Conservation (phyloP, 2,888 invertebrate species). For the Drosophila villosipedis region DNA sequence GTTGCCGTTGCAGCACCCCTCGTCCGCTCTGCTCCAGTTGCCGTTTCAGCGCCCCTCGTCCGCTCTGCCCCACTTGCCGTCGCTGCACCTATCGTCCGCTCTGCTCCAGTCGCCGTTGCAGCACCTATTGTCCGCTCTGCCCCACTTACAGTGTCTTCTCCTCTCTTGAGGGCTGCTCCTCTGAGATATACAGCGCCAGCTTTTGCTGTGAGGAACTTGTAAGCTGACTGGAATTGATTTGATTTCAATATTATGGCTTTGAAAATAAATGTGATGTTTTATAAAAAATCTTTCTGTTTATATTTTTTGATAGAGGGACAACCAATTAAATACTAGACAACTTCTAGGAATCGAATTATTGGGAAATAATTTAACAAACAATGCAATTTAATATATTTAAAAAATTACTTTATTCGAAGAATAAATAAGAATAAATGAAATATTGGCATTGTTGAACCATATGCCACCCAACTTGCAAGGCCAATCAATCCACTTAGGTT, state of each 20-base stretch:
- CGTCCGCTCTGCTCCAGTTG: conserved; percentile 60
- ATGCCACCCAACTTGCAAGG: neutral
- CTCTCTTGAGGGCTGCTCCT: conserved; percentile 47
- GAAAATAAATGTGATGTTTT: conserved; percentile 67
- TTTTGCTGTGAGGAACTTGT: conserved; percentile 69
- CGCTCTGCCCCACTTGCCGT: conserved; percentile 53
- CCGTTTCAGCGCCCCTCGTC: conserved; percentile 47
- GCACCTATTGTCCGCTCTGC: conserved; percentile 63
- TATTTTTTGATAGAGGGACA: neutral
- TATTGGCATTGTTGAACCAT: neutral
- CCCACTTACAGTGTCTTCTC: conserved; percentile 55
- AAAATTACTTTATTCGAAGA: no score
- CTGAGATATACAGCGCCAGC: conserved; percentile 68
- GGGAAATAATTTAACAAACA: neutral
- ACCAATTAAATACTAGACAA: neutral
- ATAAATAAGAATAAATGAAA: neutral
- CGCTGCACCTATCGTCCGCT: conserved; percentile 48
- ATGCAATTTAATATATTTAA: neutral
- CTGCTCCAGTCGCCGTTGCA: conserved; percentile 59
- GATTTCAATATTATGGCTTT: conserved; percentile 19
- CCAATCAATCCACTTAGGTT: neutral
- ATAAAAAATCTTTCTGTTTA: neutral
- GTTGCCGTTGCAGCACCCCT: conserved; percentile 66
- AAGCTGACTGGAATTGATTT: conserved; percentile 29
- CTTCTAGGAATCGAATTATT: neutral